Conservation (phyloP, 2,888 invertebrate genomes). For the Thymelicus lineola region DNA sequence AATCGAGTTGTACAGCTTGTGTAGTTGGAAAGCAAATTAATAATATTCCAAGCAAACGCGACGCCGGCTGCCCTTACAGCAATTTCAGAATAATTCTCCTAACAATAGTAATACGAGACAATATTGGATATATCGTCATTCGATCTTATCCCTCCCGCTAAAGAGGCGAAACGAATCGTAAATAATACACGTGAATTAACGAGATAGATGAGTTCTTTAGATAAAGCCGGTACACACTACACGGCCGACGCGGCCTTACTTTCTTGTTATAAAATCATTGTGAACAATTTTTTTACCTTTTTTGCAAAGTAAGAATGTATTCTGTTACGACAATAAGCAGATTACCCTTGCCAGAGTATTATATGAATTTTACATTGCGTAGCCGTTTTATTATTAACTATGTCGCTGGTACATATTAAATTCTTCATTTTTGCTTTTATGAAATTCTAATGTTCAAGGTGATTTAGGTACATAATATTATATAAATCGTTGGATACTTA, state of each 20-base stretch:
- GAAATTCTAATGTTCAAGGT: too few relatives aligned
- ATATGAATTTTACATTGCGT: too few relatives aligned
- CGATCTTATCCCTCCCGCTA: slow-evolving; percentile 72
- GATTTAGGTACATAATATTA: too few relatives aligned
- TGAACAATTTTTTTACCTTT: slow-evolving; percentile 24
- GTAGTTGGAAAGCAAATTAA: slow-evolving; percentile 24
- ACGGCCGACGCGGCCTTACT: background rate
- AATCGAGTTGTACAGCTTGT: slow-evolving; percentile 3
- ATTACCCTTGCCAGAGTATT: slow-evolving; percentile 7
- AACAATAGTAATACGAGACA: slow-evolving; percentile 77
- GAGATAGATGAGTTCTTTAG: slow-evolving; percentile 71
- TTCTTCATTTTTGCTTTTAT: too few relatives aligned
- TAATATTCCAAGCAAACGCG: slow-evolving; percentile 21
- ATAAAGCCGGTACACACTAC: slow-evolving; percentile 46
- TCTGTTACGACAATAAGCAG: slow-evolving; percentile 22
- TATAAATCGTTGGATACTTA: too few relatives aligned
- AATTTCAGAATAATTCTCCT: slow-evolving; percentile 60
- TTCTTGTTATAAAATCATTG: slow-evolving; percentile 20
- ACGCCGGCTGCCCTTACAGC: slow-evolving; percentile 44
- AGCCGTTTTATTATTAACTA: too few relatives aligned
- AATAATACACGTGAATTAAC: slow-evolving; percentile 79
- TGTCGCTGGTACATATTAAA: too few relatives aligned
- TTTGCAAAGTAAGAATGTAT: slow-evolving; percentile 16
- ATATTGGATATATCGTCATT: slow-evolving; percentile 76
- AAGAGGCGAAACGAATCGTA: slow-evolving; percentile 78